These are phyloP conservation scores for Sciurus carolinensis DNA, from an alignment of 2,797 vertebrate species.

Conservation along the genomic window DNA sequence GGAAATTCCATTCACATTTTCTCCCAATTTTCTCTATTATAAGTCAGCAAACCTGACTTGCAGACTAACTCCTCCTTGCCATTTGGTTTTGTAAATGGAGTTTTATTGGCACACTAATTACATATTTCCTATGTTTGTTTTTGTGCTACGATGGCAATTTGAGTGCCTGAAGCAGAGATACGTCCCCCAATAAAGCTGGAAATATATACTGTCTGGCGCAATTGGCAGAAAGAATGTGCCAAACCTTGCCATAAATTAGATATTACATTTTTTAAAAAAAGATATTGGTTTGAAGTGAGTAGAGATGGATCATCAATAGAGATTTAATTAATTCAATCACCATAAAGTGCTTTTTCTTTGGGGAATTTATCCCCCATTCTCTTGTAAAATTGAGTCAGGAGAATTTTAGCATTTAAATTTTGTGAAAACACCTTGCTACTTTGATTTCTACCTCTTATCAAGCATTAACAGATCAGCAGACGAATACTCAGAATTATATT, in stretches of 20 bases:
- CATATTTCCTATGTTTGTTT: background rate
- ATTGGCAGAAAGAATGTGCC: background rate
- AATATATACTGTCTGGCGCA: background rate
- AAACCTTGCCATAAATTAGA: background rate
- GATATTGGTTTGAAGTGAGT: background rate
- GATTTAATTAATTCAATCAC: background rate
- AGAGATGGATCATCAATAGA: background rate
- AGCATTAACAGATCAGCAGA: background rate
- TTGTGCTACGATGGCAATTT: background rate
- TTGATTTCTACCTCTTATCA: conserved; percentile 16
- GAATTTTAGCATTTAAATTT: background rate
- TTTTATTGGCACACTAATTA: background rate
- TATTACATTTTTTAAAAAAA: background rate
- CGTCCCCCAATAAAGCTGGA: background rate
- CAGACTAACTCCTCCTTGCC: background rate
- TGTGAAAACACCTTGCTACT: background rate
- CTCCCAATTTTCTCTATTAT: background rate
- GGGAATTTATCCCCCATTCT: background rate
- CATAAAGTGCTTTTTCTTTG: background rate
- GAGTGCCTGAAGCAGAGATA: background rate
- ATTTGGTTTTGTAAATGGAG: background rate
- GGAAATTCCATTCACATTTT: background rate
- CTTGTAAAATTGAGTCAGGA: background rate
- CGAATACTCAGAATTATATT: background rate
- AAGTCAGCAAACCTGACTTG: background rate